Evolutionary conservation across 1,140 invertebrate species (phyloP).

Genomic region (Procambarus virginalis): DNA sequence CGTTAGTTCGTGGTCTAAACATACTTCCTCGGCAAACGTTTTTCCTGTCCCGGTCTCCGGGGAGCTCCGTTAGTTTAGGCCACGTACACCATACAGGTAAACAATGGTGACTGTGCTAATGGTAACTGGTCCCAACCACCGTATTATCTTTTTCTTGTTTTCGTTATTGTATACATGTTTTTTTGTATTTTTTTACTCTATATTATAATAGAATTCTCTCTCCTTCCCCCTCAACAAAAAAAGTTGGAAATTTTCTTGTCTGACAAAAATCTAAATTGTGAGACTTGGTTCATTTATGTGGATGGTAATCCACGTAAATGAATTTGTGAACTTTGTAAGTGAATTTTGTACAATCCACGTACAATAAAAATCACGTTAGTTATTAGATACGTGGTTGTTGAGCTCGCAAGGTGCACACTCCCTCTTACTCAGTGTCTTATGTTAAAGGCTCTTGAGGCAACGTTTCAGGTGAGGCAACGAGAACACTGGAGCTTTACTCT

Average conservation of each 20-base stretch:
- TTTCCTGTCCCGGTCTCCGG: slow-evolving; percentile 6
- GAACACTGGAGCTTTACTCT: slow-evolving; percentile 22
- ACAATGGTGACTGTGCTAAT: background rate
- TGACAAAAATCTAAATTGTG: no score
- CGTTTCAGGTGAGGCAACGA: background rate
- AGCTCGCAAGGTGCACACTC: background rate
- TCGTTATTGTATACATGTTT: background rate
- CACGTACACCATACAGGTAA: background rate
- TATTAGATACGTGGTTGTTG: background rate
- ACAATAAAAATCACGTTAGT: background rate
- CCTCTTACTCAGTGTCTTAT: background rate
- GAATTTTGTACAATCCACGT: no score
- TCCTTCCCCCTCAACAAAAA: no score
- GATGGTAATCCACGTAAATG: no score
- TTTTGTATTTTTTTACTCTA: no score
- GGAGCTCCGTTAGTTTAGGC: slow-evolving; percentile 2
- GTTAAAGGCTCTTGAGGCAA: background rate
- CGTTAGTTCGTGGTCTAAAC: background rate
- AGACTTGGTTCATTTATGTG: no score
- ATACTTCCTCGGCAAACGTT: slow-evolving; percentile 31
- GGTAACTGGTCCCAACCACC: no score
- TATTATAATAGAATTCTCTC: no score
- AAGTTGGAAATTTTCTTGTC: no score
- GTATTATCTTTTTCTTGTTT: background rate
- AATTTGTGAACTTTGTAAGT: no score